phyloP scores from a whole-genome alignment of 2,797 vertebrate genomes.

The Mus minutoides region DNA sequence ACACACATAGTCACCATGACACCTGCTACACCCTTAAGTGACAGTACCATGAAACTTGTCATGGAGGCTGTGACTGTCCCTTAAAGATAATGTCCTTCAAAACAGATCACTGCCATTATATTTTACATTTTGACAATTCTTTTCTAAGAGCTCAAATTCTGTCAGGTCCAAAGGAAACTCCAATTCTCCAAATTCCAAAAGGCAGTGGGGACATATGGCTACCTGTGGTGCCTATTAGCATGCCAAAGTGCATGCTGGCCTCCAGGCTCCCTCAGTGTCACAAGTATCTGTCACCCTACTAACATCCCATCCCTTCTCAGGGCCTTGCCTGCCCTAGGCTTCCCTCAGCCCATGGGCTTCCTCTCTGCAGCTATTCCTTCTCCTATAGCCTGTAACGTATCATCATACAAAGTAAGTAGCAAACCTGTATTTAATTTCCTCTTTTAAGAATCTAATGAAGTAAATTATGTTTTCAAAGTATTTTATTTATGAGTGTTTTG shows the following conservation, averaged over 20 bases:
- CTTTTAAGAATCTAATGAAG: not conserved
- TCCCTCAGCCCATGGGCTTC: not conserved
- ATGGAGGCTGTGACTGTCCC: not conserved
- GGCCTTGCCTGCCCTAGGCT: not conserved
- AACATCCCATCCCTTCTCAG: not conserved
- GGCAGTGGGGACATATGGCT: not conserved
- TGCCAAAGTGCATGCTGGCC: not conserved
- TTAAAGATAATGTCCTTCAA: constrained; percentile 51
- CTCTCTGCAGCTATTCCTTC: not conserved
- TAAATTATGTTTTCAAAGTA: not conserved
- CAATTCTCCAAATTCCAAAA: not conserved
- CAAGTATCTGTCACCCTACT: not conserved
- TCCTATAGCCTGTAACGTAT: not conserved
- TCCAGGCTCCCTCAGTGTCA: not conserved
- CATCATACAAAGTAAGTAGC: not conserved
- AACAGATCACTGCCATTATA: not conserved
- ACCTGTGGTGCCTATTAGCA: not conserved
- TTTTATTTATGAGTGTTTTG: not conserved
- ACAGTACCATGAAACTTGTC: constrained; percentile 4
- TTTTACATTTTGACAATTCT: constrained; percentile 20
- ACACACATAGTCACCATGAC: not conserved
- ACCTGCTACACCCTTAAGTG: not conserved
- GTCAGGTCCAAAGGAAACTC: not conserved
- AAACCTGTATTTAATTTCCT: not conserved
- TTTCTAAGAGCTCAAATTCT: constrained; percentile 9